phyloP scores from a whole-genome alignment of 2,113 vertebrate genomes.

The Oriolus oriolus region DNA sequence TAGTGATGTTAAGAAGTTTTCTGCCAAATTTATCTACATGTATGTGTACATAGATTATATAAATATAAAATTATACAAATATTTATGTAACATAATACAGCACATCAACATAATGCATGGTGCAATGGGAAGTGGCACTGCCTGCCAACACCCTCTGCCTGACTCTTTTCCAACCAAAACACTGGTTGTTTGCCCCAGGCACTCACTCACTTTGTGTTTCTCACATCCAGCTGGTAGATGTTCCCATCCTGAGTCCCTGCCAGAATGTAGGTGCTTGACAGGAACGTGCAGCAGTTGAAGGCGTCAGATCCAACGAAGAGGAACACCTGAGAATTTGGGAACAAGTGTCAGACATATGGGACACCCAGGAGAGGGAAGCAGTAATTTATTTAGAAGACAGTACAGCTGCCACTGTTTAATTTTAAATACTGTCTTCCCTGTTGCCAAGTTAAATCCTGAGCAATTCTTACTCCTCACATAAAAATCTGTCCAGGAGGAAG shows the following conservation, averaged over 20 bases:
- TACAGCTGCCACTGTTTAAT: not conserved
- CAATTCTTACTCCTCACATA: not conserved
- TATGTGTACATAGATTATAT: fast-evolving
- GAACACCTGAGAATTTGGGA: conserved; percentile 65
- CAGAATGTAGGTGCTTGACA: conserved; percentile 72
- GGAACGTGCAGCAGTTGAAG: conserved; percentile 80
- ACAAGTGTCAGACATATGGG: not conserved
- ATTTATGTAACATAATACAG: not conserved
- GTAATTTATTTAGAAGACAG: not conserved
- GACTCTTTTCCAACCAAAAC: not conserved
- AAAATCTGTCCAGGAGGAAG: not conserved
- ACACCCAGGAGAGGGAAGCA: not conserved
- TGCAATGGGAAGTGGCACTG: fast-evolving
- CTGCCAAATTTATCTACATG: not conserved
- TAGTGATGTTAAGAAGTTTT: not conserved
- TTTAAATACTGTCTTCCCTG: not conserved
- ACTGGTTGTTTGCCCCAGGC: not conserved
- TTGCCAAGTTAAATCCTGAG: not conserved
- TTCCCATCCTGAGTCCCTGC: conserved; percentile 79
- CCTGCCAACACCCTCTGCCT: not conserved
- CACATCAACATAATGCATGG: fast-evolving
- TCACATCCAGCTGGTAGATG: conserved; percentile 78
- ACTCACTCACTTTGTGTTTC: conserved; percentile 70
- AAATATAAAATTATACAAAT: not conserved
- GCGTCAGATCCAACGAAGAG: conserved; percentile 74